phyloP scores from a whole-genome alignment of 2,888 invertebrate species.

The Ecdyonurus torrentis region DNA sequence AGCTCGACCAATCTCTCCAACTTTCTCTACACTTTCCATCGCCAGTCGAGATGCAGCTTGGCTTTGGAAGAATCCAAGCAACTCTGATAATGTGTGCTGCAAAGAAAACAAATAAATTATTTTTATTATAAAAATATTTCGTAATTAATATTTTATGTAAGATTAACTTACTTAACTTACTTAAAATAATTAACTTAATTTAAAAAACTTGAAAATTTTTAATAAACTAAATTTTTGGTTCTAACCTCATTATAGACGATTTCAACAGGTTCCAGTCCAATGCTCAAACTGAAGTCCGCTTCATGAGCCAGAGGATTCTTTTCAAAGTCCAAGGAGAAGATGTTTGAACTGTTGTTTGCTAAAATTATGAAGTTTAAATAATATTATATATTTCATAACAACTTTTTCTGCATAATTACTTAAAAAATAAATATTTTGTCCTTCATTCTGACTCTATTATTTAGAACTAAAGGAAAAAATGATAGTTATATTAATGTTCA shows the following conservation, averaged over 20 bases:
- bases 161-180: no score
- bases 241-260: slow-evolving; percentile 58
- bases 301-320: slow-evolving; percentile 45
- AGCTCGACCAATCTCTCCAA: slow-evolving; percentile 16
- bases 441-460: no score
- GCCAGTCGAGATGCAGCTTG: slow-evolving; percentile 16
- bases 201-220: slow-evolving; percentile 12
- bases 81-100: slow-evolving; percentile 54
- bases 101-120: no score
- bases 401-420: no score
- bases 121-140: no score
- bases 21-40: slow-evolving; percentile 11
- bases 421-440: no score
- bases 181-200: no score
- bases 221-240: slow-evolving; percentile 6
- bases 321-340: slow-evolving; percentile 57
- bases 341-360: slow-evolving; percentile 45
- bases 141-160: no score
- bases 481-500: not conserved
- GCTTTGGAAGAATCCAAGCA: slow-evolving; percentile 45
- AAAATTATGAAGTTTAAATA: no score
- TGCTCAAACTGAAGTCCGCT: slow-evolving; percentile 47
- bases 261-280: slow-evolving; percentile 56
- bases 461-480: not conserved
- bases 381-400: no score